Evolutionary conservation across 2,113 vertebrate genomes (phyloP).

Genomic region (Pomatostomus ruficeps): DNA sequence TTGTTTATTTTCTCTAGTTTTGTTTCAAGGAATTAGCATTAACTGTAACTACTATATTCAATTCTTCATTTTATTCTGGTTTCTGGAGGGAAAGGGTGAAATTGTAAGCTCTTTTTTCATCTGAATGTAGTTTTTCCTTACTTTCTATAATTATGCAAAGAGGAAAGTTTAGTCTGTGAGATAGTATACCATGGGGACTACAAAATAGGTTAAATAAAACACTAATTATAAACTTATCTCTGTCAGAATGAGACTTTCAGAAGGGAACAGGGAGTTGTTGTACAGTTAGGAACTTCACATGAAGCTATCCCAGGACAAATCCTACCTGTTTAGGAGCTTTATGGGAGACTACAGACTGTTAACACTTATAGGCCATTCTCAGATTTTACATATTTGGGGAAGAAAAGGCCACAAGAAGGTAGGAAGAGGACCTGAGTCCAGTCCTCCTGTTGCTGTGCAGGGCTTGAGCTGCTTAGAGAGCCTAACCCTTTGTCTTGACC

Average conservation of each 20-base stretch:
- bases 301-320: no score
- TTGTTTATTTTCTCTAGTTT: not conserved
- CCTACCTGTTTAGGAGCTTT: not conserved
- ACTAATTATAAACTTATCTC: not conserved
- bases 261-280: not conserved
- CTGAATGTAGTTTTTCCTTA: not conserved
- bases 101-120: not conserved
- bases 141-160: not conserved
- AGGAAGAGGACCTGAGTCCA: not conserved
- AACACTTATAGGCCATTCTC: fast-evolving
- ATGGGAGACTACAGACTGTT: not conserved
- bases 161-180: not conserved
- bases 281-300: not conserved
- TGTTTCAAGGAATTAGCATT: not conserved
- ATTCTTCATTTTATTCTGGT: not conserved
- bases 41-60: not conserved
- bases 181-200: not conserved
- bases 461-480: not conserved
- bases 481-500: not conserved
- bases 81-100: not conserved
- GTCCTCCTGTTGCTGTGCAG: not conserved
- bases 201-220: not conserved
- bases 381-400: not conserved
- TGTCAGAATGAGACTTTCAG: not conserved
- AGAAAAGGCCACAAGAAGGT: not conserved